Evolutionary conservation across 2,113 vertebrate genomes (phyloP).

Genomic region (Sigmodon hispidus): DNA sequence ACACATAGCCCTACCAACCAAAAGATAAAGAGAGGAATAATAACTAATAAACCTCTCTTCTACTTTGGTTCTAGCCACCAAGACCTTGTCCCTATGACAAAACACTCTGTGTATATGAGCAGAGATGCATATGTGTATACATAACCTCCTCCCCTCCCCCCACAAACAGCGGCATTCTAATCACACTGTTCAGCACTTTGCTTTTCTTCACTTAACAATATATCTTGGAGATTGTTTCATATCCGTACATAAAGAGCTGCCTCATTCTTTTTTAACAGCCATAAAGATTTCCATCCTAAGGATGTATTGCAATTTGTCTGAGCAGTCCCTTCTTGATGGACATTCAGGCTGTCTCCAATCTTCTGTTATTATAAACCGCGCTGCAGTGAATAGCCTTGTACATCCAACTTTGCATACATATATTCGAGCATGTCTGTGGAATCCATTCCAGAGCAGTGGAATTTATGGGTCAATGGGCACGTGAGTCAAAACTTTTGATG

Average conservation of each 20-base stretch:
- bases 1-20: neutral
- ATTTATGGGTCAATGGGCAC: constrained; percentile 64
- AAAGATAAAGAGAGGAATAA: neutral
- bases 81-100: neutral
- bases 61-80: neutral
- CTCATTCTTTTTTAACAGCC: constrained; percentile 78
- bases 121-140: neutral
- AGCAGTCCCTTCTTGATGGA: constrained; percentile 75
- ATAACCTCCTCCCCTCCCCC: neutral
- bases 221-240: constrained; percentile 79
- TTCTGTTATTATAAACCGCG: constrained; percentile 63
- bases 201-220: constrained; percentile 71
- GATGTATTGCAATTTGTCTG: constrained; percentile 73
- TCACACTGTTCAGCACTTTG: constrained; percentile 74
- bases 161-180: constrained; percentile 64
- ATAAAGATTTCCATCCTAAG: constrained; percentile 74
- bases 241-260: constrained; percentile 78
- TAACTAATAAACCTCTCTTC: neutral
- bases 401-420: constrained; percentile 76
- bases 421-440: constrained; percentile 63
- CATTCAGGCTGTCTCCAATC: constrained; percentile 73
- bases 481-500: constrained; percentile 42
- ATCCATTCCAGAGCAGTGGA: constrained; percentile 47
- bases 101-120: neutral
- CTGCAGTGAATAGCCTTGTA: constrained; percentile 65